Base-by-base conservation (phyloP, 2,888 invertebrate species). In the Gasteruption jaculator region DNA sequence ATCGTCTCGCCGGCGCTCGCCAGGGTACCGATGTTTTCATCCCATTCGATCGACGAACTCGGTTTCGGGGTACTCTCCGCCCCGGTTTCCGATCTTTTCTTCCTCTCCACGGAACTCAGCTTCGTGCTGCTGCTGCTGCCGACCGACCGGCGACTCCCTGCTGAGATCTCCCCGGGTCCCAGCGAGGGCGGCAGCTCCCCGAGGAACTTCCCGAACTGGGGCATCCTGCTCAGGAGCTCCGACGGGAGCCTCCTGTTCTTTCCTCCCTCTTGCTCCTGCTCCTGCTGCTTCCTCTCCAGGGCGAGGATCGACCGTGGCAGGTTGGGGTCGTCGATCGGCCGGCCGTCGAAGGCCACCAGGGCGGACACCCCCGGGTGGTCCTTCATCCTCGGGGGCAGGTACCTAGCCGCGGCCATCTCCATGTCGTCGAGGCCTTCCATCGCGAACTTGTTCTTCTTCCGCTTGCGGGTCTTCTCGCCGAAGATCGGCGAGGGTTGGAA, bases 281-380 rank as follows among this genome's bases (percentile, higher is more conserved):
- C 53, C 41, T 57, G 22, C 5, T 44, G 37, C 12, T 41, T 52
- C 20, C 52, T 50, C 41, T 67, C 71, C 41, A 58, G 63, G 5
- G 61, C 63, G 16, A 75, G 72, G 1, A 80, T 73, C 8, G 81
- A 71, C 51, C 81, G 77, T 0, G 81, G 79, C 30, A 83, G 61
- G 1, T 76, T 76, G 14, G 74, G 74, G 30, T 85, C 85, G 2
- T 84, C 79, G 4, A 88, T 78, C 33, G 79, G 80, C 67, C 85
- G 86, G 0, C 87, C 88, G 54, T 88, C 87, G 54, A 82, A 88
- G 1, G 86, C 81, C 4, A 86, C 81, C 18, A 84, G 80, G 0
- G 82, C 79, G 1, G 75, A 73, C 1, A 49, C 37, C 4, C 36
- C 46, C 73, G 74, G 48, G 74, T 76, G 21, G 49, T 58, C 73